Evolutionary conservation across 2,888 invertebrate genomes (phyloP), one percentile per base, ranked within the genome.

Genomic region (Bimastos eiseni): DNA sequence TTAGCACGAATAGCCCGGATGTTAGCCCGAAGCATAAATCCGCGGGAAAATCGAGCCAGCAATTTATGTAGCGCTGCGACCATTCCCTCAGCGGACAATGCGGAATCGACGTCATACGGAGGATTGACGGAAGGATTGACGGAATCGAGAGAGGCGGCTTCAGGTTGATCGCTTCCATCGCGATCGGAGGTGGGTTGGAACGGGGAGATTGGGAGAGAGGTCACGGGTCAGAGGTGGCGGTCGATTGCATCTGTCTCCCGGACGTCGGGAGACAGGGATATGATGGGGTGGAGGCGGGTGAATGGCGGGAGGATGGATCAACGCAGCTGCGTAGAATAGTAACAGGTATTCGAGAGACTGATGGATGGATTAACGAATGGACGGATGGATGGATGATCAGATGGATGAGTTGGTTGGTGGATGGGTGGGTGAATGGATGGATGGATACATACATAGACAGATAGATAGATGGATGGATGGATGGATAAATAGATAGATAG

Each of bases 171-270:
- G 70, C 30, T 30, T 70, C 70, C n/a, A 70, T 70, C 70, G 4
- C 70, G n/a, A 70, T n/a, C n/a, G 70, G 70, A 70, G 30, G 30
- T n/a, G 70, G 70, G 30, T n/a, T 70, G 70, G 70, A 70, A 70
- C 30, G 49, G n/a, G 70, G 70, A 70, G 70, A 70, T 70, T 70
- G 70, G 70, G 70, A 41, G 41, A 70, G n/a, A 70, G 70, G 70
- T 70, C 70, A n/a, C 8, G n/a, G 70, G 70, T 70, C 70, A n/a
- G 70, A 70, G 70, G 70, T 70, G 70, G 70, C 70, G 70, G 70
- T 70, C 70, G 70, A 70, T n/a, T 70, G 70, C 70, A 70, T 70
- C 70, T n/a, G 70, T 70, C 70, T 70, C n/a, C n/a, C 70, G 70
- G 70, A 70, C n/a, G 70, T 70, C 49, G 49, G 3, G 21, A 4